Percentiles rank a stretch among this genome's conserved stretches.
phyloP scores from a whole-genome alignment of 2,113 vertebrate species.

The Dendrocopos noguchii region DNA sequence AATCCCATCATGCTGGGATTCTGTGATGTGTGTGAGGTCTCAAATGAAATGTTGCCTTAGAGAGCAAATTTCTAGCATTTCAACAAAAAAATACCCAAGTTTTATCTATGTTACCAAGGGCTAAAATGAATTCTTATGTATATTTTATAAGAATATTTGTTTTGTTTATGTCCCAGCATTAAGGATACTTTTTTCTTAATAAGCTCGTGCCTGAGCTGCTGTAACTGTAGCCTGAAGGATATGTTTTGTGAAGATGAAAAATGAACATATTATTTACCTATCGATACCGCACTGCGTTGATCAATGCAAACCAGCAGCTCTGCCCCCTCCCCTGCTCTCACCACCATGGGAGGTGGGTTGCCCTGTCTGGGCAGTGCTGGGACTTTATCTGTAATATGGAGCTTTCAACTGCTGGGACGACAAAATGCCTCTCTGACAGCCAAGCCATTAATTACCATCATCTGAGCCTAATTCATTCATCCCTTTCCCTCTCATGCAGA shows the following conservation, averaged over 20 bases:
- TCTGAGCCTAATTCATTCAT: constrained; percentile 85
- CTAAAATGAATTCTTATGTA: constrained; percentile 61
- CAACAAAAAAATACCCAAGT: background rate
- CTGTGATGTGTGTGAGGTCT: background rate
- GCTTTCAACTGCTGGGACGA: constrained; percentile 70
- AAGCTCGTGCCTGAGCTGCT: constrained; percentile 62
- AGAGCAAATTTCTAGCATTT: background rate
- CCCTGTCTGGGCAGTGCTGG: constrained; percentile 61
- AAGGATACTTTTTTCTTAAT: constrained; percentile 48
- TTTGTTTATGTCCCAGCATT: constrained; percentile 65
- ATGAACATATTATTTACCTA: constrained; percentile 78
- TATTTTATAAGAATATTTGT: constrained; percentile 74
- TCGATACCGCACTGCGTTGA: constrained; percentile 66
- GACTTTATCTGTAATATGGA: constrained; percentile 71
- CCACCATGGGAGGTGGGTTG: constrained; percentile 11
- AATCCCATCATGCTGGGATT: too few species aligned
- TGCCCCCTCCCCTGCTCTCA: background rate
- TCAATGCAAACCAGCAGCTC: constrained; percentile 54
- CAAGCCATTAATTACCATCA: constrained; percentile 89
- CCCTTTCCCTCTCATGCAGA: constrained; percentile 81
- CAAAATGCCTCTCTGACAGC: constrained; percentile 83
- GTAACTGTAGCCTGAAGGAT: constrained; percentile 67
- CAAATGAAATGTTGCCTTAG: background rate
- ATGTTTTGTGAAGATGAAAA: constrained; percentile 74
- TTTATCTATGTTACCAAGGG: constrained; percentile 63